phyloP scores from a whole-genome alignment of 2,113 vertebrate species.

The Oryzias curvinotus region DNA sequence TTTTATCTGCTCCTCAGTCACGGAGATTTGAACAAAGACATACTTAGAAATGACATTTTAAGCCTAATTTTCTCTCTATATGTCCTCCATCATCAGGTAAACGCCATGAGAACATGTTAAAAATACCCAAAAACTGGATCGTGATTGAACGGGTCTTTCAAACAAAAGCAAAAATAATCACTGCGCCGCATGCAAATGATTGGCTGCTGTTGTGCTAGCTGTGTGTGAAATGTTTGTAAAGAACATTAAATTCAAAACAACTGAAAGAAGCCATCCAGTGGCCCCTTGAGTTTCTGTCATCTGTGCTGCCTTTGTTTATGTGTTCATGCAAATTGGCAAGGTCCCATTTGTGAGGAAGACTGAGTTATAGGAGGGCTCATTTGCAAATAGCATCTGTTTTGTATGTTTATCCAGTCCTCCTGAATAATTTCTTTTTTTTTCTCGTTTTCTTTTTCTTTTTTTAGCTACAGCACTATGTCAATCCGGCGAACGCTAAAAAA shows the following conservation, averaged over 20 bases:
- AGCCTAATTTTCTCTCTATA: too few relatives aligned
- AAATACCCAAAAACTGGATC: too few relatives aligned
- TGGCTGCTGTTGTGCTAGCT: slow-evolving; percentile 37
- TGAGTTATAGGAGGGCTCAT: slow-evolving; percentile 18
- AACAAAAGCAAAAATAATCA: slow-evolving; percentile 14
- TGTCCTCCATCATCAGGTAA: too few relatives aligned
- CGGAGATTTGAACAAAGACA: too few relatives aligned
- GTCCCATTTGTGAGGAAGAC: slow-evolving; percentile 24
- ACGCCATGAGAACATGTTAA: too few relatives aligned
- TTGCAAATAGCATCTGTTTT: slow-evolving; percentile 52
- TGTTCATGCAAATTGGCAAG: slow-evolving; percentile 42
- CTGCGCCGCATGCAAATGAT: slow-evolving; percentile 62
- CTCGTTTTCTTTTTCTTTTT: slow-evolving; percentile 3
- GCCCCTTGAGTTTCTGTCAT: slow-evolving; percentile 39
- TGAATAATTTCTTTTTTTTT: slow-evolving; percentile 1
- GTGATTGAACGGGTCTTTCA: too few relatives aligned
- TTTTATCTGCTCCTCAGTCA: too few relatives aligned
- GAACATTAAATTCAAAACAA: slow-evolving; percentile 57
- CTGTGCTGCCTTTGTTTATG: slow-evolving; percentile 49
- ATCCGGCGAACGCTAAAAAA: slow-evolving; percentile 93
- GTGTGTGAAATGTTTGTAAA: slow-evolving; percentile 55
- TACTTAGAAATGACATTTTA: too few relatives aligned
- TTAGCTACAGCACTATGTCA: slow-evolving; percentile 88
- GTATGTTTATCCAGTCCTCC: slow-evolving; percentile 16
- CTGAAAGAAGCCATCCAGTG: slow-evolving; percentile 33